These are phyloP conservation scores for Oreochromis mossambicus DNA, from an alignment of 2,797 vertebrate genomes.

Conservation along the genomic window DNA sequence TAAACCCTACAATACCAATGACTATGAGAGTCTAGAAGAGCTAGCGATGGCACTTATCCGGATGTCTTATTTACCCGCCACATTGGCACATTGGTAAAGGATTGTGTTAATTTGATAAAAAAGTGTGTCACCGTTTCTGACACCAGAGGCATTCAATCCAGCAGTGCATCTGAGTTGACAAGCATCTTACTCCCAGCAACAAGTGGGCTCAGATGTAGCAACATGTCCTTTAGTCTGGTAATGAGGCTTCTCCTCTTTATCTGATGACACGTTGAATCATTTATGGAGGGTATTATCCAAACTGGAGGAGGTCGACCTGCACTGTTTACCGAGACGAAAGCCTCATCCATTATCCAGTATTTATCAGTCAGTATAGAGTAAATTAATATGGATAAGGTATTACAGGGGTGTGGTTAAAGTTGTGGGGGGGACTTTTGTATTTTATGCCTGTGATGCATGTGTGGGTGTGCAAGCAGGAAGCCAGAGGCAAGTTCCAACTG, in stretches of 20 bases:
- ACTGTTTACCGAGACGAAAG: slow-evolving; percentile 23
- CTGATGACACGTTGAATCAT: slow-evolving; percentile 64
- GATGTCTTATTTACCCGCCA: neutral
- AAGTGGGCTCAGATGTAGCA: slow-evolving; percentile 47
- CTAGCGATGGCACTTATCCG: neutral
- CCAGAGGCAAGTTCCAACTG: neutral
- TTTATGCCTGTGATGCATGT: neutral
- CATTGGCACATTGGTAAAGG: neutral
- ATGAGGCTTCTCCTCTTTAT: slow-evolving; percentile 43
- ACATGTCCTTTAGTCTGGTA: slow-evolving; percentile 48
- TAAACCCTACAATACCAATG: neutral
- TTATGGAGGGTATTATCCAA: slow-evolving; percentile 43
- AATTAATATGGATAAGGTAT: slow-evolving; percentile 34
- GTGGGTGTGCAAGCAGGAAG: neutral
- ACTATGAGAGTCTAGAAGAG: neutral
- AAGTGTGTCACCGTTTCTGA: neutral
- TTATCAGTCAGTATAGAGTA: slow-evolving; percentile 5
- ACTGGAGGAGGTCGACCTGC: slow-evolving; percentile 17
- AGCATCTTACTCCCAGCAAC: slow-evolving; percentile 17
- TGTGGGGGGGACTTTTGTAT: neutral
- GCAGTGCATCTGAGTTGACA: neutral
- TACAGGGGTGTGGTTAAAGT: slow-evolving; percentile 21
- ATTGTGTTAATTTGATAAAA: slow-evolving; percentile 5
- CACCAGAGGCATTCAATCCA: neutral
- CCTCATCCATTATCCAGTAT: slow-evolving; percentile 59